phyloP scores from a whole-genome alignment of 2,888 invertebrate species.

The Brenthis daphne region DNA sequence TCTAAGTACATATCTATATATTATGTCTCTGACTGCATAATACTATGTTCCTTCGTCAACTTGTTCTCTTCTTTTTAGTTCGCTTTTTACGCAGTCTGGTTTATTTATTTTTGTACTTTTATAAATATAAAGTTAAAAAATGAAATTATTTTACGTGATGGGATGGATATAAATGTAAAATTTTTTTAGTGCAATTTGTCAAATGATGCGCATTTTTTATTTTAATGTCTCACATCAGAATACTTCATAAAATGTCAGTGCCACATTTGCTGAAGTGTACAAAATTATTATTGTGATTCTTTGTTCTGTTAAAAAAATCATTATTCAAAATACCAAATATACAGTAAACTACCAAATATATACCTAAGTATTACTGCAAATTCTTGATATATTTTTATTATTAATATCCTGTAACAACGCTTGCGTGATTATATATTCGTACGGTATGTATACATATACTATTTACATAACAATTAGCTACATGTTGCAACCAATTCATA shows the following conservation, averaged over 20 bases:
- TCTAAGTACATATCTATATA: too few relatives aligned
- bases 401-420: not conserved
- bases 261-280: not conserved
- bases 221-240: not conserved
- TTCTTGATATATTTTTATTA: too few relatives aligned
- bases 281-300: slow-evolving; percentile 14
- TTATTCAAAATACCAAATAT: not conserved
- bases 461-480: not conserved
- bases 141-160: too few relatives aligned
- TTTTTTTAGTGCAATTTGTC: too few relatives aligned
- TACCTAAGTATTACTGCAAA: not conserved
- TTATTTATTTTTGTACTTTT: too few relatives aligned
- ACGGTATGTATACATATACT: not conserved
- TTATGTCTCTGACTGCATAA: too few relatives aligned
- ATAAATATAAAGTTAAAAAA: too few relatives aligned
- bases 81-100: too few relatives aligned
- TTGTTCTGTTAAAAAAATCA: not conserved
- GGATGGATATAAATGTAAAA: too few relatives aligned
- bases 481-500: too few relatives aligned
- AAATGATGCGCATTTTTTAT: not conserved
- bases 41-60: too few relatives aligned
- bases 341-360: not conserved
- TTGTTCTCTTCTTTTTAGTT: too few relatives aligned
- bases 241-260: slow-evolving; percentile 6
- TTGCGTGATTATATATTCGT: slow-evolving; percentile 7